phyloP scores from a whole-genome alignment of 2,797 vertebrate genomes.

The Gorsachius magnificus region DNA sequence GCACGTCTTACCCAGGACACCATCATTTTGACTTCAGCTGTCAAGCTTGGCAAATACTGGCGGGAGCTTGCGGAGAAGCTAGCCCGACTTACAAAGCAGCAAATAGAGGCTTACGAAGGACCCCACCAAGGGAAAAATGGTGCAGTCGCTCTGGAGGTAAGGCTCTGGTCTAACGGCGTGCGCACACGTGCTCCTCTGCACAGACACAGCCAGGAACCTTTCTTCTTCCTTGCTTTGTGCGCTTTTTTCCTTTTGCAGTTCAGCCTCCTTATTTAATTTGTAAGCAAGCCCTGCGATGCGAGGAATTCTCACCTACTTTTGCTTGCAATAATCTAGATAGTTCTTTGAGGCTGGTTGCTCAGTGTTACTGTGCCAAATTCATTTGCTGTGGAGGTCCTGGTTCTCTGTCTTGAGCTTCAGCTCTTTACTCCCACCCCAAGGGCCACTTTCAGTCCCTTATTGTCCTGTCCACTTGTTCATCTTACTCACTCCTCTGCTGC shows the following conservation, averaged over 20 bases:
- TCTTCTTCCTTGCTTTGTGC: neutral
- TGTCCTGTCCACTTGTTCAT: neutral
- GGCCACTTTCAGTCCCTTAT: neutral
- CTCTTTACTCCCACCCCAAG: neutral
- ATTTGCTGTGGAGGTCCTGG: neutral
- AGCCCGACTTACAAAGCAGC: constrained; percentile 86
- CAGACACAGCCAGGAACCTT: neutral
- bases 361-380: neutral
- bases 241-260: neutral
- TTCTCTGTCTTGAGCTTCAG: neutral
- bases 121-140: constrained; percentile 87
- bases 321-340: neutral
- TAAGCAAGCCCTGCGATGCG: neutral
- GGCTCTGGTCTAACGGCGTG: neutral
- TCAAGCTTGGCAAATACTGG: constrained; percentile 91
- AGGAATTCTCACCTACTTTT: neutral
- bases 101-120: constrained; percentile 88
- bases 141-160: constrained; percentile 84
- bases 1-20: constrained; percentile 89
- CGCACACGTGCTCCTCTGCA: neutral
- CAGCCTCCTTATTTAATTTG: neutral
- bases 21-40: constrained; percentile 90
- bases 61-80: constrained; percentile 90
- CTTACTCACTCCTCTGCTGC: neutral
- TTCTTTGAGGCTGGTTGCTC: neutral